Conservation (phyloP, 2,888 invertebrate species). For the Orthosia gothica region DNA sequence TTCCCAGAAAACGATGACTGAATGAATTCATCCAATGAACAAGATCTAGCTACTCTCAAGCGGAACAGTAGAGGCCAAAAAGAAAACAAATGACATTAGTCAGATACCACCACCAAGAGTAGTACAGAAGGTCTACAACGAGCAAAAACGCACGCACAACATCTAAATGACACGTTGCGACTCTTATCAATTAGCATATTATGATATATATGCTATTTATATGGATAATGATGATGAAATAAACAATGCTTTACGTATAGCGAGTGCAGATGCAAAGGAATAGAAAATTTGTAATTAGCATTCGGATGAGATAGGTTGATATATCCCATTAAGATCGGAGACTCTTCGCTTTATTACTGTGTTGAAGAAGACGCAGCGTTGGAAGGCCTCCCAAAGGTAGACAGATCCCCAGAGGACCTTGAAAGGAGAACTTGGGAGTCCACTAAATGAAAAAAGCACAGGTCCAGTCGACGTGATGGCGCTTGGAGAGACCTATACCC, state of each 20-base stretch:
- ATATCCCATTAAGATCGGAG: too few species aligned
- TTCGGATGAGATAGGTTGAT: too few species aligned
- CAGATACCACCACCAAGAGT: conserved; percentile 8
- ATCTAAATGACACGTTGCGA: background rate
- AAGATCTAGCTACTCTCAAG: conserved; percentile 11
- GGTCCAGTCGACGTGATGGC: background rate
- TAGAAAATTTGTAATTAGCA: background rate
- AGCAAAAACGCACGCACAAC: background rate
- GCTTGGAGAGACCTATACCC: background rate
- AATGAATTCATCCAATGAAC: conserved; percentile 36
- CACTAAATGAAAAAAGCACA: background rate
- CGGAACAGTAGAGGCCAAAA: conserved; percentile 24
- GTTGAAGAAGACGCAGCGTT: too few species aligned
- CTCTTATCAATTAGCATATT: too few species aligned
- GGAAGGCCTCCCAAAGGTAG: too few species aligned
- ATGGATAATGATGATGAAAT: too few species aligned
- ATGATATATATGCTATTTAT: too few species aligned
- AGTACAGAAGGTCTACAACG: background rate
- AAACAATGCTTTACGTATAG: background rate
- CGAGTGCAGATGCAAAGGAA: background rate
- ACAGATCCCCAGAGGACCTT: too few species aligned
- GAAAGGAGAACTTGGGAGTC: too few species aligned
- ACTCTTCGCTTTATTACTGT: too few species aligned
- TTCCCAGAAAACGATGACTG: conserved; percentile 45
- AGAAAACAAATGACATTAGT: conserved; percentile 49